Base-by-base conservation (phyloP, 2,113 vertebrate species). In the Monopterus albus region DNA sequence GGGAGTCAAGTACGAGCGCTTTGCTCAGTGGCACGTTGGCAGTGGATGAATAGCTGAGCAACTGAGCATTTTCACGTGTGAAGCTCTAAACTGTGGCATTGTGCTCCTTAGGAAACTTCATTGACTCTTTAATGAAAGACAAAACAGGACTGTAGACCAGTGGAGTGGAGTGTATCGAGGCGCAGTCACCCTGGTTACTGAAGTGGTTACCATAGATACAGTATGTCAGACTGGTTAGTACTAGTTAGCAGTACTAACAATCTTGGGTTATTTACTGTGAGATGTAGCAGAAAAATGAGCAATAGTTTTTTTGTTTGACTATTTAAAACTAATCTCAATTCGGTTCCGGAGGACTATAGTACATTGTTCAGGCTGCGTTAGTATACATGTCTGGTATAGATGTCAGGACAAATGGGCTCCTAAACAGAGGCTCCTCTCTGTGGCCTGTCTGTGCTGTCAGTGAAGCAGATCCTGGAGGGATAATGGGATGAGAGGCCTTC, bases 401-500 rank as follows among this genome's bases (percentile, higher is more conserved):
- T 73, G 72, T 80, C 20, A 13, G 62, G 46, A 86, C 80, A 83
- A 75, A 80, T 81, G 84, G 49, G 42, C 71, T 67, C 39, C 68
- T 42, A 28, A 49, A 82, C 72, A 82, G 63, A 85, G 72, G 52
- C 83, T 73, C 42, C 51, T 72, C 57, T 79, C 72, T 82, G 65
- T 53, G 72, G 47, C 55, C 64, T 39, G 69, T 51, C 21, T 42
- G 73, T 74, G 72, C 43, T 58, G 60, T 38, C 29, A 52, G 72
- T 13, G 77, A 47, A 58, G 75, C 63, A 29, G 62, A 28, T 47
- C 79, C 81, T 59, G 61, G 49, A 62, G 64, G 83, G 69, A 78
- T 58, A 74, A 62, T 63, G 70, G 78, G 74, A 79, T 81, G 72
- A 81, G 36, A 72, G 69, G 75, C 79, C 84, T 75, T 84, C 72